A percentile compares a stretch with the other conserved stretches of the same genome.
Evolutionary conservation across 2,797 vertebrate genomes (phyloP).

Genomic region (Lateolabrax maculatus): DNA sequence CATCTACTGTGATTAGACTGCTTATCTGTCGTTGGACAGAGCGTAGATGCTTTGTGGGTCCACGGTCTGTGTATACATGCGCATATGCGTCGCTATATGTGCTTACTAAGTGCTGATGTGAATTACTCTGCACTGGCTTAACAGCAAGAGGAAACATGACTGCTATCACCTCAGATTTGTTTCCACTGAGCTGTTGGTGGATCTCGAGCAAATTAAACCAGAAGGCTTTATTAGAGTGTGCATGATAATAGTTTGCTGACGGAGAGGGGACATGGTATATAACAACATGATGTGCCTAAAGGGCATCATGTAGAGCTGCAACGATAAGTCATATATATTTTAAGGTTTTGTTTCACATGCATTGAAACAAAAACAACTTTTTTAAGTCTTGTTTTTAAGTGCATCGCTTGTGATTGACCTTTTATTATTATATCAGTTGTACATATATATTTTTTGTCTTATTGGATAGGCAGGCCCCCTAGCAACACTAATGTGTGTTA

Average conservation of each 20-base stretch:
- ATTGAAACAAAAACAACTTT: no score
- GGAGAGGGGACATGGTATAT: not conserved
- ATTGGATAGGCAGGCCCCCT: no score
- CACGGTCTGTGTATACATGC: conserved; percentile 20
- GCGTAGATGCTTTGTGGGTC: conserved; percentile 28
- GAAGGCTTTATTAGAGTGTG: not conserved
- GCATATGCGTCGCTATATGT: conserved; percentile 10
- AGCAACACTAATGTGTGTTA: not conserved
- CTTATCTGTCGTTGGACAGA: conserved; percentile 69
- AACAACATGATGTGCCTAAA: not conserved
- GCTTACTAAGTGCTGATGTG: conserved; percentile 18
- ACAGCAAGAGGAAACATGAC: conserved; percentile 1
- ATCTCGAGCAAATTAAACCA: conserved; percentile 21
- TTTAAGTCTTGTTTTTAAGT: not conserved
- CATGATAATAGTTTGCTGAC: not conserved
- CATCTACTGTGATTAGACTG: conserved; percentile 72
- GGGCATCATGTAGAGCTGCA: not conserved
- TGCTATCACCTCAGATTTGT: conserved; percentile 31
- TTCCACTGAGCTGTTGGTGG: not conserved
- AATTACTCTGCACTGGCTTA: conserved; percentile 36
- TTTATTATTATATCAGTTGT: not conserved
- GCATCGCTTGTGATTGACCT: not conserved
- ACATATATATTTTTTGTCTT: not conserved
- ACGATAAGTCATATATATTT: not conserved
- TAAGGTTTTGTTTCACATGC: not conserved